Conservation (phyloP, 2,113 vertebrate species). For the Phrynosoma platyrhinos region DNA sequence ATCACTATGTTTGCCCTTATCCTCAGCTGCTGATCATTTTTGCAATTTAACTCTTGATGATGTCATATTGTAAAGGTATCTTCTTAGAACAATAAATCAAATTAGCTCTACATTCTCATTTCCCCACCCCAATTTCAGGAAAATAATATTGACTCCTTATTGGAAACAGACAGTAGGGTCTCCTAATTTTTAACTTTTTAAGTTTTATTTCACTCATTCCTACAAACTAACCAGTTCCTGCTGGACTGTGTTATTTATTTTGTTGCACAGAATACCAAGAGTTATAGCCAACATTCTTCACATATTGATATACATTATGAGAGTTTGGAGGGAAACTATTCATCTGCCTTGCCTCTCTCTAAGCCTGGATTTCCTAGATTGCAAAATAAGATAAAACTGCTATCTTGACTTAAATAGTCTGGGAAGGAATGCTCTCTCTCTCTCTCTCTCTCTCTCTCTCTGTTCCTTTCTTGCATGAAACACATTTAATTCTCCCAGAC, state of each 20-base stretch:
- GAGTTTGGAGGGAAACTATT: constrained; percentile 70
- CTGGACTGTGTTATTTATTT: constrained; percentile 65
- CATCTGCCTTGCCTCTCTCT: constrained; percentile 62
- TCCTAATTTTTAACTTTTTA: background rate
- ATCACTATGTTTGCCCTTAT: background rate
- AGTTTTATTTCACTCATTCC: constrained; percentile 41
- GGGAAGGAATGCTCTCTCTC: constrained; percentile 65
- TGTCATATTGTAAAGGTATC: background rate
- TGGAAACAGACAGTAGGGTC: constrained; percentile 32
- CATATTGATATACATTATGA: constrained; percentile 68
- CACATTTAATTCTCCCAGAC: background rate
- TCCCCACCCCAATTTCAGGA: background rate
- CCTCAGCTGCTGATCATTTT: constrained; percentile 5
- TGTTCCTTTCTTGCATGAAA: constrained; percentile 19
- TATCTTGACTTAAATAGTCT: constrained; percentile 68
- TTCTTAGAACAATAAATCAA: constrained; percentile 6
- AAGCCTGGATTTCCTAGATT: constrained; percentile 66
- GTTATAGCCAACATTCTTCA: constrained; percentile 68
- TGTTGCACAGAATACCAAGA: constrained; percentile 64
- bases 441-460: constrained; percentile 14
- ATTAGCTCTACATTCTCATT: background rate
- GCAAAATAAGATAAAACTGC: constrained; percentile 64
- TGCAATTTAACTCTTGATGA: background rate
- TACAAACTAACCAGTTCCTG: constrained; percentile 46
- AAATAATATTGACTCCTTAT: constrained; percentile 27